Evolutionary conservation across 2,113 vertebrate species (phyloP).

Genomic region (Epinephelus cyanopodus): DNA sequence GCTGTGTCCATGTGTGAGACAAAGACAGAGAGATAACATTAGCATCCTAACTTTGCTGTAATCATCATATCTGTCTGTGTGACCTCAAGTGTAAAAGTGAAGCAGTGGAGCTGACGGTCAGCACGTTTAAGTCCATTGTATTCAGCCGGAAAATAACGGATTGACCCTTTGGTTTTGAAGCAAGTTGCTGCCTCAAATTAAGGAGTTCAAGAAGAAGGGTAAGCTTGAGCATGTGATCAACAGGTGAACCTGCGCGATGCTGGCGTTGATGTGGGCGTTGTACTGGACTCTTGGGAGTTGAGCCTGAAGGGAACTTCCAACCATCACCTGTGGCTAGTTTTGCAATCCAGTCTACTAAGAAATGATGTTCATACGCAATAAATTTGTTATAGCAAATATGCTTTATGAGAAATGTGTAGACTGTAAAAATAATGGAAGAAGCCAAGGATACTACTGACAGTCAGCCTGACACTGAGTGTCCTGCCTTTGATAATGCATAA

Average conservation of each 20-base stretch:
- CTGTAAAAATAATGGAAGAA: no score
- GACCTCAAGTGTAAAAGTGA: background rate
- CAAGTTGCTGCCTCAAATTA: background rate
- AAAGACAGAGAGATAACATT: background rate
- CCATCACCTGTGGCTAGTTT: background rate
- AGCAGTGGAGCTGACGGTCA: background rate
- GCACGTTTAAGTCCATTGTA: background rate
- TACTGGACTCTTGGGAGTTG: background rate
- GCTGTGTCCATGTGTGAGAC: slow-evolving; percentile 36
- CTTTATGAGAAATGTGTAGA: background rate
- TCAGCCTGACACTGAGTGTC: no score
- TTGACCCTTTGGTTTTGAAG: background rate
- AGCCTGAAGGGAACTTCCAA: background rate
- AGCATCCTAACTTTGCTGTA: background rate
- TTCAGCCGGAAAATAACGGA: background rate
- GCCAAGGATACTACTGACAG: no score
- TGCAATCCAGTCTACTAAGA: background rate
- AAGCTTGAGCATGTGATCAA: background rate
- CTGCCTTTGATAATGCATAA: no score
- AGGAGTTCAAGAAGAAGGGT: background rate
- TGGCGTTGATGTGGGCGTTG: background rate
- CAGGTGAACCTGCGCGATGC: background rate
- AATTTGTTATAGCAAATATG: background rate
- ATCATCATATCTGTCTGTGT: background rate
- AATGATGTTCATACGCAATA: background rate